Evolutionary conservation across 1,140 invertebrate genomes (phyloP).

Genomic region (Nasonia giraulti): DNA sequence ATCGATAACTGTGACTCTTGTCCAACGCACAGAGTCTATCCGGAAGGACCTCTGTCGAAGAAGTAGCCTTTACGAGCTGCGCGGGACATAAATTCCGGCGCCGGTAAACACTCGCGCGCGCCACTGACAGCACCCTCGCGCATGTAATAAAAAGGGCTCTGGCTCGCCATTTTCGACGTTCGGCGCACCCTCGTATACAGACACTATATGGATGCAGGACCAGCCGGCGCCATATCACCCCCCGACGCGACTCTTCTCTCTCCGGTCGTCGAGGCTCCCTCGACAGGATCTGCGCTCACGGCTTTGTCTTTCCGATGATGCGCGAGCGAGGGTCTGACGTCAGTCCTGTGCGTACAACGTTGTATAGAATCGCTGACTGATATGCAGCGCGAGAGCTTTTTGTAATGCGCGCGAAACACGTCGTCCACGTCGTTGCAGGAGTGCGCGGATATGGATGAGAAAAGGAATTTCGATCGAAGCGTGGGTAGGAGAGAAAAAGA

Average conservation of each 20-base stretch:
- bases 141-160: not conserved
- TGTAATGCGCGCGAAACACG: too few species aligned
- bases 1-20: too few species aligned
- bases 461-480: not conserved
- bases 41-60: too few species aligned
- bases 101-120: too few species aligned
- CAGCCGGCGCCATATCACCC: slow-evolving; percentile 8
- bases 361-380: not conserved
- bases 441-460: not conserved
- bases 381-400: not conserved
- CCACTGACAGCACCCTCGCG: too few species aligned
- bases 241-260: not conserved
- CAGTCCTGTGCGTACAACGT: not conserved
- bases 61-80: not conserved
- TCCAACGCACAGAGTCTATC: too few species aligned
- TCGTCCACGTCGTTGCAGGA: not conserved
- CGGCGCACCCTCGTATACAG: not conserved
- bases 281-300: not conserved
- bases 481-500: not conserved
- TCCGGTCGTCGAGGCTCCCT: not conserved
- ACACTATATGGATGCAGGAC: not conserved
- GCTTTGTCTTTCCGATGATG: too few species aligned
- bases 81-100: too few species aligned
- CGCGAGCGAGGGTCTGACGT: not conserved
- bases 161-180: not conserved